Conservation (phyloP, 2,113 vertebrate genomes). For the Pundamilia nyererei region DNA sequence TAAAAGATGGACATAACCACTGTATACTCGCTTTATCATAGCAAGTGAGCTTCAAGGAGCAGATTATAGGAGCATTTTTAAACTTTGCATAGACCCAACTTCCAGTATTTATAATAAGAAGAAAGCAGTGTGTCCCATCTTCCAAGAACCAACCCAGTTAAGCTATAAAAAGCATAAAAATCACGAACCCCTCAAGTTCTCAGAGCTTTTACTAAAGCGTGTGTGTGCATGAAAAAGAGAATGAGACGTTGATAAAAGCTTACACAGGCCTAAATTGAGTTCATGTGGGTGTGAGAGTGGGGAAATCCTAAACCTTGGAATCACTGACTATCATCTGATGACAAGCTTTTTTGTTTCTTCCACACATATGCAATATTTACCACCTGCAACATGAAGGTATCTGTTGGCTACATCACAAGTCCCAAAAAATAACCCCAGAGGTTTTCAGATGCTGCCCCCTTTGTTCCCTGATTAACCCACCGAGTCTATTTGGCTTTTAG, state of each 20-base stretch:
- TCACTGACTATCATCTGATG: not conserved
- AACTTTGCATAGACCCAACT: not conserved
- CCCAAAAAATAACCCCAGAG: not conserved
- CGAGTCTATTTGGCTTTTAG: not conserved
- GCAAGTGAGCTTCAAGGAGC: not conserved
- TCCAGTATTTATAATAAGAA: not conserved
- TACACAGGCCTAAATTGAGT: not conserved
- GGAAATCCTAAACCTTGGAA: not conserved
- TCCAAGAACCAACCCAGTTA: not conserved
- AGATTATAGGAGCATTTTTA: not conserved
- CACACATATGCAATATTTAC: not conserved
- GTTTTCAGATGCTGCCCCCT: not conserved
- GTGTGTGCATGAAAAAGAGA: not conserved
- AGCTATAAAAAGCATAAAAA: not conserved
- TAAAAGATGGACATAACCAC: not conserved
- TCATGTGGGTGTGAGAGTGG: not conserved
- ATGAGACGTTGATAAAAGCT: not conserved
- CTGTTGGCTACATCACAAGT: not conserved
- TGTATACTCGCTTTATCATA: not conserved
- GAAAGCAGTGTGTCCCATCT: not conserved
- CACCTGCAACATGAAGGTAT: not conserved
- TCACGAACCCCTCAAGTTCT: not conserved
- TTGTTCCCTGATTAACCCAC: not conserved
- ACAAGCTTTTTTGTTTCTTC: not conserved
- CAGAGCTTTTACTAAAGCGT: not conserved